A percentile compares a stretch with the other conserved stretches of the same genome.
phyloP scores from a whole-genome alignment of 2,113 vertebrate species.

The human region DNA sequence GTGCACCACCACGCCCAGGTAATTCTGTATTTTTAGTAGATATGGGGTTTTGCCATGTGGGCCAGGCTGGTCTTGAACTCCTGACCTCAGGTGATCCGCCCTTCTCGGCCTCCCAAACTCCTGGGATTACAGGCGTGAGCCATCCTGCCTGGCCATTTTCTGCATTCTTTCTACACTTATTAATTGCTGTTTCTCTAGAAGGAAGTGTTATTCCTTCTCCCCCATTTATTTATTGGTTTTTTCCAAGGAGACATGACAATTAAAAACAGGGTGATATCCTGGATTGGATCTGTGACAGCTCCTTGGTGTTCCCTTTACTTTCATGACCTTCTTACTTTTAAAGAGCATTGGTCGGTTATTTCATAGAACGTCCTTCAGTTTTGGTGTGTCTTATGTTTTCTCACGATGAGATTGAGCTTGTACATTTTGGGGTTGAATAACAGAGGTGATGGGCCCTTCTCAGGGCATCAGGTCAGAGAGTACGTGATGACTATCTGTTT shows the following conservation, averaged over 20 bases:
- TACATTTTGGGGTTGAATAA: too few relatives aligned
- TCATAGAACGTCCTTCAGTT: too few relatives aligned
- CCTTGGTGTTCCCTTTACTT: not conserved
- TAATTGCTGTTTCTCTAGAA: not conserved
- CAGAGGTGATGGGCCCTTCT: accelerated
- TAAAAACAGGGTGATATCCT: too few relatives aligned
- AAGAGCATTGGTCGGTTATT: not conserved
- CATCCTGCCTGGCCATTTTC: not conserved
- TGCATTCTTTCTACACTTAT: not conserved
- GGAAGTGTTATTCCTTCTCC: not conserved
- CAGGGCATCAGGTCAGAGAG: not conserved
- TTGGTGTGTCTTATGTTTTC: not conserved
- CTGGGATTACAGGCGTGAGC: too few relatives aligned
- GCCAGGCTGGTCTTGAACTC: too few relatives aligned
- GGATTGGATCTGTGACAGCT: too few relatives aligned
- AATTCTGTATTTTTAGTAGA: too few relatives aligned
- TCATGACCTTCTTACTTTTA: not conserved
- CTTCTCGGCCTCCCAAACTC: too few relatives aligned
- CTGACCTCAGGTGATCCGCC: too few relatives aligned
- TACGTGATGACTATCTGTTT: not conserved
- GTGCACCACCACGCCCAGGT: too few relatives aligned
- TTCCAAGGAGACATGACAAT: too few relatives aligned
- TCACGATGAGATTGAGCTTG: not conserved
- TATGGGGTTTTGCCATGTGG: too few relatives aligned
- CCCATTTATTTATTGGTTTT: not conserved